Evolutionary conservation across 2,888 invertebrate genomes (phyloP), one percentile per base, ranked within the genome.

Genomic region (Gandaritis pyraliata): DNA sequence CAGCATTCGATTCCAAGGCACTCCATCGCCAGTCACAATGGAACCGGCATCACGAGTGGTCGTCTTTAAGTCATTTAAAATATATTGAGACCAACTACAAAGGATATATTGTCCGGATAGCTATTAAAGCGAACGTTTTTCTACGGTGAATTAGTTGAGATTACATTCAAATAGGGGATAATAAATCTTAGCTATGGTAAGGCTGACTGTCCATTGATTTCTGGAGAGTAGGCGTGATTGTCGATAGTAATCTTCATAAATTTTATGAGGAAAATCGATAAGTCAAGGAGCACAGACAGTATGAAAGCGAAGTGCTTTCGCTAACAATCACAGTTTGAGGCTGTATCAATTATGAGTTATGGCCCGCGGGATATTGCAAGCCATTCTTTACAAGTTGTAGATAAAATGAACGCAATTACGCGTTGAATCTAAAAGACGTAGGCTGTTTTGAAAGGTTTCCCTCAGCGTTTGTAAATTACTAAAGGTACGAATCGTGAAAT

Each of bases 71-170:
- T 90, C 88, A 89, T 90, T 91, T 90, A 85, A 90, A 90, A 90
- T 90, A 91, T 90, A 90, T 92, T 89, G 90, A 91, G 80, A 60
- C 75, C 72, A 72, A 68, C 81, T 77, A 90, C 90, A 90, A 91
- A 85, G 83, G 76, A 64, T 61, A 83, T 79, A 88, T 88, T 88
- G 90, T 89, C 85, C 85, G 84, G 80, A 70, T 80, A 83, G 83
- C 78, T 81, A 84, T n/a, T 88, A 86, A 87, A 83, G 78, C 80
- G 81, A 75, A 81, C 82, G 83, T 87, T 88, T 89, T 88, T 90
- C 87, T 86, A 86, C 88, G 83, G 83, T 89, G 88, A 89, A 90
- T 91, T 91, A 90, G 89, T 86, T 82, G 79, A 86, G 87, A 90
- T 90, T 90, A 90, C 82, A 72, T 78, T 85, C 85, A 83, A 90